Conservation (phyloP, 2,797 vertebrate species). For the Urocyon cinereoargenteus region DNA sequence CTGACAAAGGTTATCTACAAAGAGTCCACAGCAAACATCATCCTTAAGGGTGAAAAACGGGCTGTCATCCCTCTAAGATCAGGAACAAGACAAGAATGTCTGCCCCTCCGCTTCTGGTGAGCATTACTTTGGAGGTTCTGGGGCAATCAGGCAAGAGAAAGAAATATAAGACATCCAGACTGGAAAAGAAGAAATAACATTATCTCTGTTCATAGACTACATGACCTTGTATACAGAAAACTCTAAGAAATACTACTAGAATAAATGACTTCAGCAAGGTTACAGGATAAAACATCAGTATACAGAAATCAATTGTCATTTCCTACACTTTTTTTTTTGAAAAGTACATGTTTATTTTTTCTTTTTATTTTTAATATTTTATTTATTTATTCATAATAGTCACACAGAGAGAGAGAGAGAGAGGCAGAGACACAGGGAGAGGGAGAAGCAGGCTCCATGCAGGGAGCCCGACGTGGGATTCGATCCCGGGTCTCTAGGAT, state of each 20-base stretch:
- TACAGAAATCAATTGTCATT: background rate
- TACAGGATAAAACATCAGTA: too few species aligned
- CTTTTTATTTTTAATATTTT: too few species aligned
- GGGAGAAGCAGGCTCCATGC: too few species aligned
- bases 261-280: background rate
- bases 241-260: background rate
- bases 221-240: too few species aligned
- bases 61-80: background rate
- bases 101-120: background rate
- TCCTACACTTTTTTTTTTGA: background rate
- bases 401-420: too few species aligned
- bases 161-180: background rate
- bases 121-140: fast-evolving
- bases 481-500: too few species aligned
- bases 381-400: too few species aligned
- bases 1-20: background rate
- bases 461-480: too few species aligned
- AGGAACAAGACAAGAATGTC: background rate
- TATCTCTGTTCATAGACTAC: too few species aligned
- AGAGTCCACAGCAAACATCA: background rate
- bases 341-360: too few species aligned
- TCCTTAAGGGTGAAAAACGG: background rate
- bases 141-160: background rate
- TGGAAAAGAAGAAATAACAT: background rate
- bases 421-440: too few species aligned